These are phyloP conservation scores for Smithornis capensis DNA, from an alignment of 2,113 vertebrate genomes.

Conservation along the genomic window DNA sequence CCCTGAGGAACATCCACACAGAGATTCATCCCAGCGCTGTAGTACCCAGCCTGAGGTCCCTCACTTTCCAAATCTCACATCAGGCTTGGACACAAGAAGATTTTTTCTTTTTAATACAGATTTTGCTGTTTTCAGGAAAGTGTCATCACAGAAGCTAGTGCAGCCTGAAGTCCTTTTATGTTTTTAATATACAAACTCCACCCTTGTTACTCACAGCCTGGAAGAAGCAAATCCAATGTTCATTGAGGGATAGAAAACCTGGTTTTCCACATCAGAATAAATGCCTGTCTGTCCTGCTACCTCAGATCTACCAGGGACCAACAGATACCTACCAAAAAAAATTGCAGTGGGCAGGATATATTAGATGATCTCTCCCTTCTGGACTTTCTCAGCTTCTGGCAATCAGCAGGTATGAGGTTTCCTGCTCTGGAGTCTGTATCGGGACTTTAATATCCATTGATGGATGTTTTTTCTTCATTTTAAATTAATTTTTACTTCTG, in stretches of 20 bases:
- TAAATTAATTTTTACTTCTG: constrained; percentile 31
- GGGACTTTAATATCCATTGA: constrained; percentile 17
- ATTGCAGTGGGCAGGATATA: background rate
- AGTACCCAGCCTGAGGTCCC: background rate
- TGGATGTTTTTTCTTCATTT: background rate
- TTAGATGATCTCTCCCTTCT: constrained; percentile 20
- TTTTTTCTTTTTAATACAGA: background rate
- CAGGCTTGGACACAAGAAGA: too few relatives aligned
- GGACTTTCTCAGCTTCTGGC: constrained; percentile 34
- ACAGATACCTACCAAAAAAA: background rate
- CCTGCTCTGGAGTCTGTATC: constrained; percentile 36
- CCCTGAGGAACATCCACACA: background rate
- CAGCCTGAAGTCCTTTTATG: background rate
- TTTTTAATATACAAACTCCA: too few relatives aligned
- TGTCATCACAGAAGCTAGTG: background rate
- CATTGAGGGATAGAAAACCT: background rate
- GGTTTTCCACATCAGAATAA: background rate
- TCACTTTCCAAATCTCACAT: background rate
- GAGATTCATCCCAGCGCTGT: background rate
- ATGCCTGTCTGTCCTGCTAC: background rate
- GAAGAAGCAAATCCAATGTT: background rate
- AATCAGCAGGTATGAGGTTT: constrained; percentile 43
- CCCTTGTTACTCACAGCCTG: background rate
- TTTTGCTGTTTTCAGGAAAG: background rate
- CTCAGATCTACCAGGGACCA: background rate